Conservation (phyloP, 2,113 vertebrate species). For the Elephantulus edwardii region DNA sequence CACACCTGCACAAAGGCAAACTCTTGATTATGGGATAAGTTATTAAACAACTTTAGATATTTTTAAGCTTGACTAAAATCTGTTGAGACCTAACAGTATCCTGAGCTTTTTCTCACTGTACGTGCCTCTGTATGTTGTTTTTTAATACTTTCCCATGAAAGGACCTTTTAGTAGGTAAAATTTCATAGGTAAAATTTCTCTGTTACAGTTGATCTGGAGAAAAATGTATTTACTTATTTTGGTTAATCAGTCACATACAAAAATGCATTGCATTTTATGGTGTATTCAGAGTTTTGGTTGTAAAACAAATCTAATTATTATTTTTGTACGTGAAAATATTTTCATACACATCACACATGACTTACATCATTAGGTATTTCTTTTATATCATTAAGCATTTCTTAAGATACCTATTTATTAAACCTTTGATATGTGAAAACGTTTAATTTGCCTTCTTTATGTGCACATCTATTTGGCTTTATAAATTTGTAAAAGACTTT, state of each 20-base stretch:
- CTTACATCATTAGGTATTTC: not conserved
- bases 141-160: too few species aligned
- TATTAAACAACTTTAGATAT: not conserved
- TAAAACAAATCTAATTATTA: not conserved
- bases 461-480: constrained; percentile 49
- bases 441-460: constrained; percentile 28
- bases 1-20: not conserved
- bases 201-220: not conserved
- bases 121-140: not conserved
- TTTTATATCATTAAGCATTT: not conserved
- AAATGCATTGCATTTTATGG: not conserved
- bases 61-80: rapidly evolving
- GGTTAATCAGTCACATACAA: not conserved
- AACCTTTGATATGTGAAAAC: not conserved
- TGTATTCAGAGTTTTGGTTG: not conserved
- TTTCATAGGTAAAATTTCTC: too few species aligned
- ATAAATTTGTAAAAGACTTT: constrained; percentile 47
- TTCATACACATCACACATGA: too few species aligned
- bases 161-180: rapidly evolving
- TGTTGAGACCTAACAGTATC: rapidly evolving
- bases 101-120: not conserved
- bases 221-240: not conserved
- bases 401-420: not conserved
- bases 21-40: rapidly evolving
- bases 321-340: too few species aligned